Percentiles rank a stretch among this genome's conserved stretches.
Conservation (phyloP, 1,140 invertebrate genomes). For the Diorhabda carinulata region DNA sequence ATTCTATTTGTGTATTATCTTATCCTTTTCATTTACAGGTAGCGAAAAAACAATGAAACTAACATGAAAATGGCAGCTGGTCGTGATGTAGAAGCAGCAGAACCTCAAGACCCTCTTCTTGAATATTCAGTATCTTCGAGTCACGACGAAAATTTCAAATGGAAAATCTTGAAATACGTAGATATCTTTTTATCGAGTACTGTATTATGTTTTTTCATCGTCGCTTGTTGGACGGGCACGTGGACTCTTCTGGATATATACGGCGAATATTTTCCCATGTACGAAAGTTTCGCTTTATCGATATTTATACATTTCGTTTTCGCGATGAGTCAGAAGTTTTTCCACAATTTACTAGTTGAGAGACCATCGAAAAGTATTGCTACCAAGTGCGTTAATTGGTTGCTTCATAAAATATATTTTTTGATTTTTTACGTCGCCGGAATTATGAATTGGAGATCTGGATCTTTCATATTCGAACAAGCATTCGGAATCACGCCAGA, state of each 20-base stretch:
- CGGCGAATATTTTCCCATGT: slow-evolving; percentile 49
- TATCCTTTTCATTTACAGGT: too few species aligned
- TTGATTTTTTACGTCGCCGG: slow-evolving; percentile 55
- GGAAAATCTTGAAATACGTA: slow-evolving; percentile 36
- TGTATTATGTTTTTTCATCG: slow-evolving; percentile 59
- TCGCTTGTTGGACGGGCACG: slow-evolving; percentile 62
- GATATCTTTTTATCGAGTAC: slow-evolving; percentile 63
- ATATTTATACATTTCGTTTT: slow-evolving; percentile 49
- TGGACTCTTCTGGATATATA: slow-evolving; percentile 62
- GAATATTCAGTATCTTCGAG: too few species aligned
- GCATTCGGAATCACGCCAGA: too few species aligned
- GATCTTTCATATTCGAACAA: slow-evolving; percentile 61
- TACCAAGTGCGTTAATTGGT: slow-evolving; percentile 5
- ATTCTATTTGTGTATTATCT: too few species aligned
- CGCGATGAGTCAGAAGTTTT: slow-evolving; percentile 50
- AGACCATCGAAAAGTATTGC: not conserved
- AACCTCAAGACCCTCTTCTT: too few species aligned
- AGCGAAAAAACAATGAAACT: too few species aligned
- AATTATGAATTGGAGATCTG: slow-evolving; percentile 61
- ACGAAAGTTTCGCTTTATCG: slow-evolving; percentile 50
- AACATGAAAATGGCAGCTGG: too few species aligned
- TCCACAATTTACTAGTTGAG: slow-evolving; percentile 47
- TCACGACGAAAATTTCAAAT: too few species aligned
- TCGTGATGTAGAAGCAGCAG: too few species aligned
- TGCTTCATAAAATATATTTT: slow-evolving; percentile 50